Percentiles rank a stretch among this genome's conserved stretches.
Evolutionary conservation across 2,797 vertebrate genomes (phyloP).

Genomic region (Austrolebias charrua): DNA sequence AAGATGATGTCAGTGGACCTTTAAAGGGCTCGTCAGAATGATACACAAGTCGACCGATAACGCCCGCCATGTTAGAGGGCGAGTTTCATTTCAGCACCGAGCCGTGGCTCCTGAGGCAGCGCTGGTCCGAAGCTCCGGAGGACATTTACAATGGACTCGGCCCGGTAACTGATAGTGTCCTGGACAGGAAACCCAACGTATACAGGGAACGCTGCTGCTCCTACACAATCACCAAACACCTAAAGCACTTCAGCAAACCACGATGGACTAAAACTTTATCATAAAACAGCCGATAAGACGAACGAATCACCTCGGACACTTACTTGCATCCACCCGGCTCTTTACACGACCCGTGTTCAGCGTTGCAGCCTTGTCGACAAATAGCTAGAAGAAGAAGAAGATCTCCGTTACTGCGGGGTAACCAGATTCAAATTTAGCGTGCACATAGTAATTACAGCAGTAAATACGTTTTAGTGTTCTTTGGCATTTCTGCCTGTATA

Average conservation of each 20-base stretch:
- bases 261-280: neutral
- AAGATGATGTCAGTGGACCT: no score
- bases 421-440: conserved; percentile 25
- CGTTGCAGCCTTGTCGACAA: conserved; percentile 96
- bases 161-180: no score
- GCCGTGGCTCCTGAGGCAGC: conserved; percentile 22
- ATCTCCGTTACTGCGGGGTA: conserved; percentile 20
- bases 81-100: conserved; percentile 26
- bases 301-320: conserved; percentile 59
- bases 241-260: no score
- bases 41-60: conserved; percentile 65
- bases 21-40: conserved; percentile 60
- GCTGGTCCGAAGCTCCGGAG: no score
- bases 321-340: conserved; percentile 96
- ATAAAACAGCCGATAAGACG: conserved; percentile 1
- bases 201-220: no score
- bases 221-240: no score
- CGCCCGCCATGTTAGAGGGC: conserved; percentile 35
- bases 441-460: conserved; percentile 32
- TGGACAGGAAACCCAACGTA: no score
- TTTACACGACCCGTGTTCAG: conserved; percentile 93
- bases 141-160: no score
- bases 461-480: conserved; percentile 36
- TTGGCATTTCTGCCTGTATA: conserved; percentile 32
- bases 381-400: conserved; percentile 81